These are phyloP conservation scores for Ophion ellenae DNA, from an alignment of 2,888 invertebrate genomes.

Conservation along the genomic window DNA sequence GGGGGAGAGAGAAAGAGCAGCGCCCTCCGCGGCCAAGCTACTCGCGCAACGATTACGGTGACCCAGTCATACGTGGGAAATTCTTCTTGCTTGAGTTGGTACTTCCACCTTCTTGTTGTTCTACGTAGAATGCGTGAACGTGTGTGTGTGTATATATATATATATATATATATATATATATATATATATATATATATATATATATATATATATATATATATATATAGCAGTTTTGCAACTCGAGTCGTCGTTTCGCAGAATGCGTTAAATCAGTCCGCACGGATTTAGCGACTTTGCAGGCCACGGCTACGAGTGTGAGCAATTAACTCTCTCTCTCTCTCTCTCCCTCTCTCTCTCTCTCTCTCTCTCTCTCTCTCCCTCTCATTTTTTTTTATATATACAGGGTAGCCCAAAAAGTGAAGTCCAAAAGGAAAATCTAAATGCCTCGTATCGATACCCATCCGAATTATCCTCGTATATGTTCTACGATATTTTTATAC, in stretches of 20 bases:
- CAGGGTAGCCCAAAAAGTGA: constrained; percentile 31
- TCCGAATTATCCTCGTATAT: too few species aligned
- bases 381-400: constrained; percentile 20
- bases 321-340: not conserved
- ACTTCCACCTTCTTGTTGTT: constrained; percentile 43
- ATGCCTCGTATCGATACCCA: too few species aligned
- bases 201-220: too few species aligned
- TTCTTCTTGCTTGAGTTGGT: constrained; percentile 56
- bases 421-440: too few species aligned
- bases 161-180: not conserved
- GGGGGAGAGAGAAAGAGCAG: not conserved
- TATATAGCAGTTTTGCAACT: constrained; percentile 20
- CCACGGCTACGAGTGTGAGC: not conserved
- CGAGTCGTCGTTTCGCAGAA: constrained; percentile 9
- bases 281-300: constrained; percentile 50
- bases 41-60: constrained; percentile 30
- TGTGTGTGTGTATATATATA: not conserved
- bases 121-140: not conserved
- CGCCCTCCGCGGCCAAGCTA: constrained; percentile 2
- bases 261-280: constrained; percentile 41
- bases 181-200: not conserved
- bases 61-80: constrained; percentile 72
- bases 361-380: too few species aligned
- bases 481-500: too few species aligned
- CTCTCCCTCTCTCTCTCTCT: too few species aligned